phyloP scores from a whole-genome alignment of 1,140 invertebrate genomes.

The Microplitis mediator region DNA sequence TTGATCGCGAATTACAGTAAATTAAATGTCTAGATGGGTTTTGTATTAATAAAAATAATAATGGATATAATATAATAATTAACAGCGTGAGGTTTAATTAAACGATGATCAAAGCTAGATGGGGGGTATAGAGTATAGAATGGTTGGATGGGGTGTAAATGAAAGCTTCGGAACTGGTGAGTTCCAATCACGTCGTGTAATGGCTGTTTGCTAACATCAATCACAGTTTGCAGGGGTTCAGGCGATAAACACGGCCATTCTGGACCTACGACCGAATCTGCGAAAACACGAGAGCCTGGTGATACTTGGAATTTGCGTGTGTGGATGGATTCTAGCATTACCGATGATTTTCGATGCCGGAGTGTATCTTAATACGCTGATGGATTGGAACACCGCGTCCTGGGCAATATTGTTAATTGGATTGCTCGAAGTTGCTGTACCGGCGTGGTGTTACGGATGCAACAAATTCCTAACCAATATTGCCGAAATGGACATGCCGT shows the following conservation, averaged over 20 bases:
- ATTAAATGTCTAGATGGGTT: too few species aligned
- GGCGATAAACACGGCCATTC: constrained; percentile 76
- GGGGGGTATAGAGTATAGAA: too few species aligned
- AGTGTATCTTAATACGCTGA: constrained; percentile 75
- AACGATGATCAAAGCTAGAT: too few species aligned
- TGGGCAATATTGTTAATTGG: constrained; percentile 82
- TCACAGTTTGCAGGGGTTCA: constrained; percentile 78
- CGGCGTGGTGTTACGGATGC: constrained; percentile 77
- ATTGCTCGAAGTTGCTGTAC: constrained; percentile 70
- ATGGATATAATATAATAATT: too few species aligned
- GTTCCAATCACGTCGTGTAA: neutral
- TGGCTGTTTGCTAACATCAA: neutral
- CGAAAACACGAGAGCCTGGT: constrained; percentile 68
- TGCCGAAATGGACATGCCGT: constrained; percentile 65
- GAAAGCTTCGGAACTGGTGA: neutral
- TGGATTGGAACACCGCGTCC: constrained; percentile 85
- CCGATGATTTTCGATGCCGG: constrained; percentile 76
- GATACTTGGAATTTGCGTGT: constrained; percentile 66
- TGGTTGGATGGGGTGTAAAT: too few species aligned
- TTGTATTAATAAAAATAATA: too few species aligned
- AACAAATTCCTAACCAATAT: constrained; percentile 65
- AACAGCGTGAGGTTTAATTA: too few species aligned
- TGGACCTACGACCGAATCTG: constrained; percentile 73
- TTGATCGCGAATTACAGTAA: too few species aligned
- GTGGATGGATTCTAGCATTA: constrained; percentile 70